Evolutionary conservation across 1,140 invertebrate genomes (phyloP).

Genomic region (Subanguina moxae): DNA sequence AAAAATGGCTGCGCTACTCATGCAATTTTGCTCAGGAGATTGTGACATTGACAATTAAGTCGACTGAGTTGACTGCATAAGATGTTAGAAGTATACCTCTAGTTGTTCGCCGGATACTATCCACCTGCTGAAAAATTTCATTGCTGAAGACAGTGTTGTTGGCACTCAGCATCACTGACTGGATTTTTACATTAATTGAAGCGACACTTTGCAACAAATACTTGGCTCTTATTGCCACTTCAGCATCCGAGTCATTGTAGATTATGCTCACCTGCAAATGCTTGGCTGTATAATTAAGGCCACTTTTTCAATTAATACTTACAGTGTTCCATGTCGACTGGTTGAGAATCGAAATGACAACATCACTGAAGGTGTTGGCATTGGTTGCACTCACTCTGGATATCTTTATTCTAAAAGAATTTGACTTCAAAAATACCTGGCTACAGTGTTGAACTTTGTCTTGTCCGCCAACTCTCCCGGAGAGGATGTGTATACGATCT

Average conservation of each 20-base stretch:
- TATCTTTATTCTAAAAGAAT: background rate
- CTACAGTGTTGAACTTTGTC: background rate
- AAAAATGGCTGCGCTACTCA: no score
- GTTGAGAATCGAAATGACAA: background rate
- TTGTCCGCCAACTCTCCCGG: background rate
- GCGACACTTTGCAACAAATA: background rate
- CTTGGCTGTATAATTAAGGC: background rate
- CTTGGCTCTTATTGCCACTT: background rate
- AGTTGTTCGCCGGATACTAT: background rate
- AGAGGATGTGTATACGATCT: background rate
- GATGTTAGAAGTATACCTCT: background rate
- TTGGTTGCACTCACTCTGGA: background rate
- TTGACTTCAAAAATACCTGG: background rate
- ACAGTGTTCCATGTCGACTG: background rate
- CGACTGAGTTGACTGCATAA: no score
- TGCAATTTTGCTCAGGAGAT: no score
- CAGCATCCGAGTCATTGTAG: background rate
- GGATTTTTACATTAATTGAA: background rate
- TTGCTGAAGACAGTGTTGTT: background rate
- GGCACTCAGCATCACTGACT: background rate
- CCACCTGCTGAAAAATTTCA: conserved; percentile 1
- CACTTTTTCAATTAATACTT: background rate
- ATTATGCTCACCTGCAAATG: background rate
- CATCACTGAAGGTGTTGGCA: background rate
- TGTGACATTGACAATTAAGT: no score